Percentiles rank a stretch among this genome's conserved stretches.
These are phyloP conservation scores for Cheilosia soror DNA, from an alignment of 2,888 invertebrate genomes.

Conservation along the genomic window DNA sequence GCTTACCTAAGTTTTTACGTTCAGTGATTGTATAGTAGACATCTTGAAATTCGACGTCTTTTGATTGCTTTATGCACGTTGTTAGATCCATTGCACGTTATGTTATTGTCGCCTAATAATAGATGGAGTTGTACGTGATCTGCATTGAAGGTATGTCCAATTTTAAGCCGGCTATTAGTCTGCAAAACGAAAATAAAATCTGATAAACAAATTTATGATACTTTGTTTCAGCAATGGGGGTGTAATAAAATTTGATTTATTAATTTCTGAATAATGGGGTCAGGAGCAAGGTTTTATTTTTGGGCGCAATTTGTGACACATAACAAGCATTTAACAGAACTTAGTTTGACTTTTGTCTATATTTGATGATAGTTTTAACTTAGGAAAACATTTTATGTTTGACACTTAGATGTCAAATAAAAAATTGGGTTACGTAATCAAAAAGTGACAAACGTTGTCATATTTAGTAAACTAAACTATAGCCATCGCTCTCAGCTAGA, in stretches of 20 bases:
- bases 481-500: no score
- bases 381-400: no score
- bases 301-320: no score
- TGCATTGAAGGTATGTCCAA: conserved; percentile 58
- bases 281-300: background rate
- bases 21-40: conserved; percentile 81
- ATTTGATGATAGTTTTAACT: no score
- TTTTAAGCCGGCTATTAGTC: conserved; percentile 45
- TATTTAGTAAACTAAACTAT: no score
- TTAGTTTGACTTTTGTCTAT: no score
- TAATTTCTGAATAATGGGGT: conserved; percentile 7
- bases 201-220: conserved; percentile 1
- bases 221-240: conserved; percentile 4
- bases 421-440: no score
- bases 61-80: conserved; percentile 78
- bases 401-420: no score
- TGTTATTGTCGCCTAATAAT: conserved; percentile 60
- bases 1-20: conserved; percentile 81
- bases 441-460: no score
- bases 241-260: background rate
- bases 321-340: no score
- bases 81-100: conserved; percentile 75
- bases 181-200: conserved; percentile 32
- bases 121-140: conserved; percentile 55
- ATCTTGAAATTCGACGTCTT: conserved; percentile 84